Percentiles rank a stretch among this genome's conserved stretches.
phyloP scores from a whole-genome alignment of 2,113 vertebrate genomes.

The Mormoops blainvillei region DNA sequence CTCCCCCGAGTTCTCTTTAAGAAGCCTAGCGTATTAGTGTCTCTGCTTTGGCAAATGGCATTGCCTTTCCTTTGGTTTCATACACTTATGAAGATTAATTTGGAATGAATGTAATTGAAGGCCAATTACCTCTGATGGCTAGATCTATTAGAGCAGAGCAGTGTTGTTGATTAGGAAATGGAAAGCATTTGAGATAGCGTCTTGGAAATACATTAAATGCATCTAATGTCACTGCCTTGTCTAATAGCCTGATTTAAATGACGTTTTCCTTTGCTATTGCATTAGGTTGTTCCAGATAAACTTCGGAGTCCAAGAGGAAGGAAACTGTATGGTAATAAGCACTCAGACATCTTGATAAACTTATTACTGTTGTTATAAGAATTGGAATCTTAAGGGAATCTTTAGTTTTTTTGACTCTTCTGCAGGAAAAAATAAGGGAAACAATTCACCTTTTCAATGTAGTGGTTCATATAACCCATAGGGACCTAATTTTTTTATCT shows the following conservation, averaged over 20 bases:
- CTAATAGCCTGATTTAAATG: constrained; percentile 60
- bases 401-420: constrained; percentile 17
- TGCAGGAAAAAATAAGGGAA: neutral
- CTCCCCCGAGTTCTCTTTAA: neutral
- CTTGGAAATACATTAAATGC: constrained; percentile 63
- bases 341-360: constrained; percentile 6
- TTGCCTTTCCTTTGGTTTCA: constrained; percentile 48
- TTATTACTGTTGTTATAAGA: constrained; percentile 31
- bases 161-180: constrained; percentile 62
- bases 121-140: constrained; percentile 60
- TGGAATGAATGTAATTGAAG: constrained; percentile 65
- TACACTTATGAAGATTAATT: constrained; percentile 63
- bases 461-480: neutral
- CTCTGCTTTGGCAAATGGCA: neutral
- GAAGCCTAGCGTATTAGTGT: neutral
- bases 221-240: constrained; percentile 47
- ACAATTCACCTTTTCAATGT: neutral
- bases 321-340: constrained; percentile 18
- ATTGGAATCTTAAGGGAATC: constrained; percentile 12
- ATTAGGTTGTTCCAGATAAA: constrained; percentile 45
- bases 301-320: constrained; percentile 36
- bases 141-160: constrained; percentile 61
- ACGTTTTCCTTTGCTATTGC: constrained; percentile 36
- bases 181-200: constrained; percentile 62
- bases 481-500: constrained; percentile 15